Evolutionary conservation across 2,113 vertebrate genomes (phyloP).

Genomic region (Phycodurus eques): DNA sequence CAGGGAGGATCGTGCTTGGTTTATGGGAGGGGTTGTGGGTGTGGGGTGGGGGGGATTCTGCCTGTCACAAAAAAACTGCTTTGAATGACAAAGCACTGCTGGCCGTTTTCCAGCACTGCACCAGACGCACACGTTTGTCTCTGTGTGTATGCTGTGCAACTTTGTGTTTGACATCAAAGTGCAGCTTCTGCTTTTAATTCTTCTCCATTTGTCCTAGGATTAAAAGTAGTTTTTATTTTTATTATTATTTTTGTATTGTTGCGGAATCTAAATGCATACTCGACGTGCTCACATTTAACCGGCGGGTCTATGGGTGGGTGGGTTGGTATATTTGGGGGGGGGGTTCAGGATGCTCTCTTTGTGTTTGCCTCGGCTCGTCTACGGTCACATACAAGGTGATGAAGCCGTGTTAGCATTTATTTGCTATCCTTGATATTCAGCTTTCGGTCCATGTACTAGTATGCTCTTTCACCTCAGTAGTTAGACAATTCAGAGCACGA

Average conservation of each 20-base stretch:
- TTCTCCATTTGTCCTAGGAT: constrained; percentile 23
- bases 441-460: too few relatives aligned
- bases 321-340: neutral
- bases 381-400: constrained; percentile 28
- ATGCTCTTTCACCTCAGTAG: neutral
- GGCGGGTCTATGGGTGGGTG: constrained; percentile 40
- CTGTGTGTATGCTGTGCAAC: constrained; percentile 17
- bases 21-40: neutral
- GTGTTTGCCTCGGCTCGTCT: constrained; percentile 38
- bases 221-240: neutral
- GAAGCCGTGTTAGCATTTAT: neutral
- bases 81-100: constrained; percentile 62
- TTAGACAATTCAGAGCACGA: too few relatives aligned
- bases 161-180: constrained; percentile 31
- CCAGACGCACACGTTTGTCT: constrained; percentile 46
- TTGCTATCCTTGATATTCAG: neutral
- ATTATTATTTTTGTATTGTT: neutral
- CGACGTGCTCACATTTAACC: constrained; percentile 47
- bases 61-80: constrained; percentile 54
- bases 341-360: constrained; percentile 54
- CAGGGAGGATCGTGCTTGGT: neutral
- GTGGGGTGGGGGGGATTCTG: constrained; percentile 3
- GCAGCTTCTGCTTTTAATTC: constrained; percentile 28
- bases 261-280: constrained; percentile 37
- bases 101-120: constrained; percentile 59